Conservation (phyloP, 1,140 invertebrate genomes). For the Mamestra configurata region DNA sequence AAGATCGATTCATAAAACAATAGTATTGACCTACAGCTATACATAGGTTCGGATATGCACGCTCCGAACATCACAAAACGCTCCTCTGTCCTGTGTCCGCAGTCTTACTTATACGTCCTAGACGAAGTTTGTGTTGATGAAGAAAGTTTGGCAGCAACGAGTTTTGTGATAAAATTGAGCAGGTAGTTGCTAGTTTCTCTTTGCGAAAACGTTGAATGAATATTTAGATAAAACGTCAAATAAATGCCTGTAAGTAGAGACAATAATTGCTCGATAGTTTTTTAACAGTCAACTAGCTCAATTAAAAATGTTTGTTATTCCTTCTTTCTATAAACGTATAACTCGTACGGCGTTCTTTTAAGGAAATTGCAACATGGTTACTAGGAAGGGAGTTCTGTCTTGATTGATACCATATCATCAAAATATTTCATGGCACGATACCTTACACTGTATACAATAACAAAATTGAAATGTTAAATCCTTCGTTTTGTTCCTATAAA, state of each 20-base stretch:
- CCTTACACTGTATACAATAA: no score
- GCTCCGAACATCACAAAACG: background rate
- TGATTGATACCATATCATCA: background rate
- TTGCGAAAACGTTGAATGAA: background rate
- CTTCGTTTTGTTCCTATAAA: background rate
- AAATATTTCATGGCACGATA: background rate
- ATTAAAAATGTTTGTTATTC: no score
- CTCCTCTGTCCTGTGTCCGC: background rate
- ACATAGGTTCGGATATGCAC: no score
- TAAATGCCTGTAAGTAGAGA: no score
- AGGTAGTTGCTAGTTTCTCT: background rate
- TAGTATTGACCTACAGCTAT: no score
- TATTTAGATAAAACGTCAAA: conserved; percentile 13
- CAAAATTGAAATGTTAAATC: background rate
- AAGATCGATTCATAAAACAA: no score
- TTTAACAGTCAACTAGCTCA: background rate
- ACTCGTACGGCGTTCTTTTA: no score
- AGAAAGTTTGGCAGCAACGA: conserved; percentile 16
- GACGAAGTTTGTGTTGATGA: conserved; percentile 16
- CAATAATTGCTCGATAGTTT: background rate
- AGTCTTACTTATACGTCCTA: conserved; percentile 4
- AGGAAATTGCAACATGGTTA: no score
- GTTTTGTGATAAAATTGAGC: conserved; percentile 6
- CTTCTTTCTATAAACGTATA: no score
- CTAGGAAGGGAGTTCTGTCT: no score